phyloP scores from a whole-genome alignment of 2,113 vertebrate species.

The Porphyrio hochstetteri region DNA sequence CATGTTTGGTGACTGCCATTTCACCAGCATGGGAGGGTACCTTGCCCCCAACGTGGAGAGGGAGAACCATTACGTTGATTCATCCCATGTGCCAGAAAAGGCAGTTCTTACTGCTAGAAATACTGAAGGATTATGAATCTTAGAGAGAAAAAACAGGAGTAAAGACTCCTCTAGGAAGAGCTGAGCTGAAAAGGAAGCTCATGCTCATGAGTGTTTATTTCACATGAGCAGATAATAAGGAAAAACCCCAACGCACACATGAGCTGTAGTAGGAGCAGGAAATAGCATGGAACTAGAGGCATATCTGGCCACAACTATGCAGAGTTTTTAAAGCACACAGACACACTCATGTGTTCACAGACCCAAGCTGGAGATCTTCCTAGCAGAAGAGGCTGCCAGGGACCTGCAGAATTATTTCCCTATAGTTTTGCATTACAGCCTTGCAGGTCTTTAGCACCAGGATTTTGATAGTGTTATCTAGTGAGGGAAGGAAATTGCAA shows the following conservation, averaged over 20 bases:
- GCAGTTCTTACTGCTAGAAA: not conserved
- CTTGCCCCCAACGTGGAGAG: not conserved
- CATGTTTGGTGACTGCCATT: not conserved
- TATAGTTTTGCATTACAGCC: not conserved
- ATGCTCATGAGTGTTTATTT: not conserved
- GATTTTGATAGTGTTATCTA: not conserved
- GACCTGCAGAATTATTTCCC: not conserved
- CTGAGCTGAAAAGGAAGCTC: not conserved
- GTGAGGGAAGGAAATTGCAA: not conserved
- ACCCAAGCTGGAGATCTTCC: not conserved
- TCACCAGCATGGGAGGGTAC: not conserved
- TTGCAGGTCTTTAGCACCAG: not conserved
- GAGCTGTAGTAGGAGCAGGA: not conserved
- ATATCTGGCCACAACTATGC: not conserved
- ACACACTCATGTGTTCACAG: not conserved
- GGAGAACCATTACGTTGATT: not conserved
- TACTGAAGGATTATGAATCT: not conserved
- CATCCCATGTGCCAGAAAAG: not conserved
- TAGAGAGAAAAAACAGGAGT: not conserved
- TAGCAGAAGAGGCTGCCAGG: not conserved
- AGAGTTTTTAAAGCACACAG: not conserved
- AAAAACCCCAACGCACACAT: accelerated
- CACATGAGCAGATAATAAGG: not conserved
- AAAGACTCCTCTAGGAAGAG: not conserved
- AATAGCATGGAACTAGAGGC: not conserved